Evolutionary conservation across 37 sponge, comb jelly and placozoan genomes (phyloP).

Genomic region (Tethya wilhelma): DNA sequence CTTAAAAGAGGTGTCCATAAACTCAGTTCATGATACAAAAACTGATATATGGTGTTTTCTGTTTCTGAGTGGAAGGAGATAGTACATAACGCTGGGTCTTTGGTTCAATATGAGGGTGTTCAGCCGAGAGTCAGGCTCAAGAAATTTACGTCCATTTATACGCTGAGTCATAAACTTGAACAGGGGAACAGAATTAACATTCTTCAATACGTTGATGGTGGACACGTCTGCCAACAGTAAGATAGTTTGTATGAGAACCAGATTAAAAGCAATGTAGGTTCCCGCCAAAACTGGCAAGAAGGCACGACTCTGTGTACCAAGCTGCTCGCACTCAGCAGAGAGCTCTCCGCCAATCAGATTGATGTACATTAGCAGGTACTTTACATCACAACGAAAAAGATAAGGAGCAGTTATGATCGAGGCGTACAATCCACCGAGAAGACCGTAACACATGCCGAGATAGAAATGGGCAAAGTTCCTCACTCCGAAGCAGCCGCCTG

Average conservation of each 20-base stretch:
- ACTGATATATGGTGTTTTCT: no score
- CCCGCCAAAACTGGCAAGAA: constrained; percentile 11
- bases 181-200: not conserved
- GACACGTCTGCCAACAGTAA: constrained; percentile 15
- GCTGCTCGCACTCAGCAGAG: not conserved
- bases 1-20: no score
- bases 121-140: constrained; percentile 10
- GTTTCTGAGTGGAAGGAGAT: constrained; percentile 15
- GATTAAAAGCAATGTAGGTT: not conserved
- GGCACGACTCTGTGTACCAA: not conserved
- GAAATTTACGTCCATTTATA: constrained; percentile 6
- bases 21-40: no score
- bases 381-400: constrained; percentile 7
- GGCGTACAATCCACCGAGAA: constrained; percentile 34
- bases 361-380: not conserved
- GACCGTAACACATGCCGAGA: constrained; percentile 21
- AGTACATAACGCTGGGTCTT: constrained; percentile 1
- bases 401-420: constrained; percentile 20
- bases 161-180: constrained; percentile 19
- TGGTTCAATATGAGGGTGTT: constrained; percentile 18
- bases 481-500: constrained; percentile 47
- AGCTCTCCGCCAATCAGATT: not conserved
- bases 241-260: constrained; percentile 1
- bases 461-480: constrained; percentile 42
- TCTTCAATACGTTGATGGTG: not conserved